Conservation (phyloP, 2,888 invertebrate species). For the Plutella xylostella region DNA sequence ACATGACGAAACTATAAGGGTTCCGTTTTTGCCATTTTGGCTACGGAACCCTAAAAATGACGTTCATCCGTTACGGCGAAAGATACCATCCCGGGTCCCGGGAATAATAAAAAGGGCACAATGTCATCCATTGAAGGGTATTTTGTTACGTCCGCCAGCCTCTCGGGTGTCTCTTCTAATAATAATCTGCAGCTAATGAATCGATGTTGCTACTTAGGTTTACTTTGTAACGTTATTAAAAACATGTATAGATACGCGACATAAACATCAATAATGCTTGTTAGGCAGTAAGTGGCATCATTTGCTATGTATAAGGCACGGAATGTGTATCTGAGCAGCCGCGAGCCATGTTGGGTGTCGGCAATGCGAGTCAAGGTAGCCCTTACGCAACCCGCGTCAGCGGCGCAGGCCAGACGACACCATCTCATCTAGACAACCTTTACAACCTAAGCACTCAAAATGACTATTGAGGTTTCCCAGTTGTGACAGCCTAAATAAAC, state of each 20-base stretch:
- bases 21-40: too few relatives aligned
- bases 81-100: constrained; percentile 27
- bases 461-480: too few relatives aligned
- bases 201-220: too few relatives aligned
- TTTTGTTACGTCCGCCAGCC: constrained; percentile 17
- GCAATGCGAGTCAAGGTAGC: constrained; percentile 51
- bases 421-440: neutral
- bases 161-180: constrained; percentile 10
- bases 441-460: too few relatives aligned
- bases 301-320: constrained; percentile 24
- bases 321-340: constrained; percentile 18
- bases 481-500: too few relatives aligned
- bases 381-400: constrained; percentile 33
- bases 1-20: too few relatives aligned
- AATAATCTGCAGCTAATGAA: constrained; percentile 6
- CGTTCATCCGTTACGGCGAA: constrained; percentile 25
- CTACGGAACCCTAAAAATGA: too few relatives aligned
- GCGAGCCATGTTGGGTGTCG: constrained; percentile 34
- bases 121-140: constrained; percentile 20
- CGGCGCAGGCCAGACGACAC: neutral
- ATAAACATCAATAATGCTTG: constrained; percentile 5
- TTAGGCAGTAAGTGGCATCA: constrained; percentile 24
- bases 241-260: too few relatives aligned
- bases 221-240: too few relatives aligned
- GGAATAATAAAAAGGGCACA: constrained; percentile 24